Evolutionary conservation across 2,113 vertebrate genomes (phyloP).

Genomic region (Pseudorectes ferrugineus): DNA sequence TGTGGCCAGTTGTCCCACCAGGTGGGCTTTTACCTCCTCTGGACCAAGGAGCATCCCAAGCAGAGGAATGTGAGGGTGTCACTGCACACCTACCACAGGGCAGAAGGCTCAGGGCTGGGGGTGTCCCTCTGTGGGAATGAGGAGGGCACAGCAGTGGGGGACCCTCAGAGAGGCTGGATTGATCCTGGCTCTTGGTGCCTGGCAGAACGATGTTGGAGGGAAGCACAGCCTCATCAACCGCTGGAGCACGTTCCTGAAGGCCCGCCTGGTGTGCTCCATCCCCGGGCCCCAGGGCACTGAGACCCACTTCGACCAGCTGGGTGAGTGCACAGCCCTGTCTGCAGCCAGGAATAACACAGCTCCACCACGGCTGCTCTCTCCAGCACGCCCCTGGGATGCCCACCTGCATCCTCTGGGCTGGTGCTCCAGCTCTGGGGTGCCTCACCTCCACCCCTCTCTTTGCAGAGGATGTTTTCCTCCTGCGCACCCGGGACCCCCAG

Average conservation of each 20-base stretch:
- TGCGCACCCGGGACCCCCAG: slow-evolving; percentile 79
- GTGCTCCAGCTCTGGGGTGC: not conserved
- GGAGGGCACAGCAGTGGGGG: fast-evolving
- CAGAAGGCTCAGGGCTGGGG: not conserved
- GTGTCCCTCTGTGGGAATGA: not conserved
- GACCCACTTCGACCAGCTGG: slow-evolving; percentile 82
- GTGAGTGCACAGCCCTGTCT: slow-evolving; percentile 45
- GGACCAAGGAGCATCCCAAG: not conserved
- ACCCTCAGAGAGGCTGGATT: not conserved
- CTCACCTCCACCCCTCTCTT: not conserved
- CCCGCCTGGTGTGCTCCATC: slow-evolving; percentile 82
- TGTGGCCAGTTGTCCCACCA: fast-evolving
- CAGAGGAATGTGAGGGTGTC: not conserved
- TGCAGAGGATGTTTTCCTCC: slow-evolving; percentile 84
- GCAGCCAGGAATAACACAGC: fast-evolving
- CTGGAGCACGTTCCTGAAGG: slow-evolving; percentile 89
- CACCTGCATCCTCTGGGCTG: not conserved
- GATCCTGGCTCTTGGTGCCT: not conserved
- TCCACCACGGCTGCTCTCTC: not conserved
- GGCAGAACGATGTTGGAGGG: slow-evolving; percentile 84
- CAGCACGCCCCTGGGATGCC: fast-evolving
- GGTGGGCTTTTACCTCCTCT: not conserved
- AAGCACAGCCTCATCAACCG: slow-evolving; percentile 85
- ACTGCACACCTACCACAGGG: not conserved
- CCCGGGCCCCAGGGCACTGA: slow-evolving; percentile 75